Evolutionary conservation across 2,888 invertebrate genomes (phyloP), one percentile per base, ranked within the genome.

Genomic region (Aphidoletes aphidimyza): DNA sequence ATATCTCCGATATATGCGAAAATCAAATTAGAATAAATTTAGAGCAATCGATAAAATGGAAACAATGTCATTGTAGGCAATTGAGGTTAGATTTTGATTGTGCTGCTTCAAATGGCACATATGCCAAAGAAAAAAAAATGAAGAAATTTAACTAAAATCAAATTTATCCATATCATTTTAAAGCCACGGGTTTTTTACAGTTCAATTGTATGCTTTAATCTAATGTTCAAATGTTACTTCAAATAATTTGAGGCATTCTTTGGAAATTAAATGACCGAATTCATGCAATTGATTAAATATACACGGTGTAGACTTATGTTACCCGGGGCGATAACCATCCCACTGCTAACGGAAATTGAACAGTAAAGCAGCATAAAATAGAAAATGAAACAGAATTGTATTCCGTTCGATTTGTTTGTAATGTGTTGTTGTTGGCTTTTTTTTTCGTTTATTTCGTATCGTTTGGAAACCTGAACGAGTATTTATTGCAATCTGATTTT

Each of bases 401-500:
- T 47, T 47, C 47, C 47, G 47, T 47, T 47, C 17, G 9, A 47
- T 2, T 8, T 39, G 19, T 17, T 47, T 47, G n/a, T 14, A 19
- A 47, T 19, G 19, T 47, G 17, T 47, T 19, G n/a, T 17, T 26
- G 22, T 26, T 54, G 54, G 22, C 26, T 5, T 22, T 47, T 47
- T 47, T 47, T 19, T 9, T 14, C 47, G 17, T 19, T 54, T 26
- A n/a, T 42, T 42, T 42, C 14, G 42, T 42, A 9, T 42, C 42
- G 14, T 42, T 42, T 42, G 6, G 8, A 42, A 42, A 42, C 6
- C 42, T 14, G 42, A 54, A 54, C n/a, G 5, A 54, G 22, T 54
- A 54, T 54, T 54, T 54, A 54, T 22, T 54, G 54, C 54, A 22
- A 54, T 54, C 22, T 54, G 54, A 47, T 54, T 54, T 54, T 54